Base-by-base conservation (phyloP, 1,140 invertebrate species). In the Drosophila watanabei region DNA sequence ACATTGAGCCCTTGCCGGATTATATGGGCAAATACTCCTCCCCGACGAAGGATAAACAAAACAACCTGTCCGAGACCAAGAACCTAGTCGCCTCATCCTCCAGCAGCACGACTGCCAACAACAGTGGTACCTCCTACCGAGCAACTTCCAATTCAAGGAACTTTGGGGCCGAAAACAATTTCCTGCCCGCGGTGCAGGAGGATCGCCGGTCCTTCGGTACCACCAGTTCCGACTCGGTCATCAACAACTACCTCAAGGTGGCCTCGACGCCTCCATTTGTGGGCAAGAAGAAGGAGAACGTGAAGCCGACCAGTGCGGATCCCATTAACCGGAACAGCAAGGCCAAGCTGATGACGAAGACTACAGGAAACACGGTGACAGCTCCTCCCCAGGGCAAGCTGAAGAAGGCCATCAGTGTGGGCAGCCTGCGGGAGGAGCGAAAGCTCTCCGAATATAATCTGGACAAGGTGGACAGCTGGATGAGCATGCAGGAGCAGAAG, bases 401-500 rank as follows among this genome's bases (percentile, higher is more conserved):
- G 7, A 91, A 92, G 71, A 92, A 91, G 32, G 80, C 91, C 20
- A 82, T 79, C 45, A 89, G 84, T 54, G 79, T 86, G 58, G 77
- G 85, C 16, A 88, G 75, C 39, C 39, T 92, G 33, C 71, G 92
- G 5, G 91, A 92, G 54, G 90, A 93, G 61, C 80, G 85, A 8
- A 93, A 89, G 48, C 59, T 93, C 4, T 83, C 82, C n/a, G 92
- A 93, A 58, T 93, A 93, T 51, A 92, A 93, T 79, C 52, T 93
- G 18, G 93, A 93, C 51, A 93, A 93, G 69, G 91, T 93, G 32
- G 93, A 93, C 54, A 92, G 88, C 45, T 93, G 93, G 93, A 93
- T 93, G 92, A 88, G 81, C 30, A 89, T 85, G 59, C 87, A 92
- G 61, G 81, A 91, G 37, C 85, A 82, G 33, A 92, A 92, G 64